Percentiles rank a stretch among this genome's conserved stretches.
Evolutionary conservation across 2,888 invertebrate species (phyloP).

Genomic region (Troides oblongomaculatus): DNA sequence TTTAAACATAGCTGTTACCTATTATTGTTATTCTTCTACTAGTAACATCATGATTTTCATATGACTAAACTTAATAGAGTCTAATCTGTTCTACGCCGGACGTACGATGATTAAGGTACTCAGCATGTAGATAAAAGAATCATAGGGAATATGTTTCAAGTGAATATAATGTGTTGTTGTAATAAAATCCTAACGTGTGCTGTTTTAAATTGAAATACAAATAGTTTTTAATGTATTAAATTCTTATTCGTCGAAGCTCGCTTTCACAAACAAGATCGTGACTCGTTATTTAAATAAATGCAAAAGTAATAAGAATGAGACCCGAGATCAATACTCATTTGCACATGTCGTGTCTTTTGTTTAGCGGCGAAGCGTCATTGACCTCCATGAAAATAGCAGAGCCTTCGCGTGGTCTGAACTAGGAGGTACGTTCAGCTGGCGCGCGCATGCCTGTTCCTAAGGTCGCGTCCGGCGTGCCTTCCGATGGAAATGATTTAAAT

Average conservation of each 20-base stretch:
- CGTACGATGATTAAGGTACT: too few relatives aligned
- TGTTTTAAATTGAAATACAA: not conserved
- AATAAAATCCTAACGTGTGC: not conserved
- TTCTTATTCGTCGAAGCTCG: constrained; percentile 5
- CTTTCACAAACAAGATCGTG: constrained; percentile 21
- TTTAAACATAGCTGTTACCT: too few relatives aligned
- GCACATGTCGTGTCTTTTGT: constrained; percentile 49
- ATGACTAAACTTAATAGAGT: too few relatives aligned
- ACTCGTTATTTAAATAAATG: constrained; percentile 30
- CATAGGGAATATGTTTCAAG: too few relatives aligned
- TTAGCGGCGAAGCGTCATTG: constrained; percentile 63
- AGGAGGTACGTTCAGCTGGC: constrained; percentile 57
- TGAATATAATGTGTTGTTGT: too few relatives aligned
- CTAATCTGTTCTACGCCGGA: too few relatives aligned
- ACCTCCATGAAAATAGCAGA: constrained; percentile 62
- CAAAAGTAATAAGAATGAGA: constrained; percentile 29
- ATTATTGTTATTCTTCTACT: too few relatives aligned
- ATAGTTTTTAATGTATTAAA: constrained; percentile 15
- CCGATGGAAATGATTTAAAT: constrained; percentile 68
- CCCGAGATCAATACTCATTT: constrained; percentile 34
- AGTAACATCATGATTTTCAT: too few relatives aligned
- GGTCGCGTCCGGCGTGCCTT: constrained; percentile 63
- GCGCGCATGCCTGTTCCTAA: constrained; percentile 76
- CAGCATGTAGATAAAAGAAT: too few relatives aligned
- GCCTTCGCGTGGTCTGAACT: constrained; percentile 61